Evolutionary conservation across 2,113 vertebrate genomes (phyloP).

Genomic region (Felis chaus): DNA sequence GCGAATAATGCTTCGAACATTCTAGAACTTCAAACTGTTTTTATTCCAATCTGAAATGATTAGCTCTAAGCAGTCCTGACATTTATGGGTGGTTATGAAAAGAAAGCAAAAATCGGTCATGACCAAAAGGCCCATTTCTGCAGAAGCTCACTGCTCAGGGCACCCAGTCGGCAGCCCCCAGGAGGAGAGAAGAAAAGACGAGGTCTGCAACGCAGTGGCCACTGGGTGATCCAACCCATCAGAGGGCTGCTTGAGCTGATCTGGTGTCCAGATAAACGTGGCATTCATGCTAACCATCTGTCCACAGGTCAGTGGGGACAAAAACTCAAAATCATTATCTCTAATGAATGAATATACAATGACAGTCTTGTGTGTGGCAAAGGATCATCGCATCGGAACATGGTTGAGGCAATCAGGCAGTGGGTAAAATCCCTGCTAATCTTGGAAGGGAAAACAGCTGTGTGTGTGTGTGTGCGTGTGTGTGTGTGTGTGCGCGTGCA

Average conservation of each 20-base stretch:
- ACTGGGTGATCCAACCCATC: conserved; percentile 80
- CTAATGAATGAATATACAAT: conserved; percentile 87
- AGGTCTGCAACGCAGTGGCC: conserved; percentile 81
- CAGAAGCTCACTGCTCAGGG: conserved; percentile 82
- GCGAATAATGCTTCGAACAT: not conserved
- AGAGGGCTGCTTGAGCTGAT: conserved; percentile 80
- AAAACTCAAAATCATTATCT: conserved; percentile 87
- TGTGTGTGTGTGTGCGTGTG: not conserved
- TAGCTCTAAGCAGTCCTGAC: conserved; percentile 77
- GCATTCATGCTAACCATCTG: conserved; percentile 89
- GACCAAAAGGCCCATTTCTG: conserved; percentile 79
- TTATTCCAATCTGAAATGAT: conserved; percentile 68
- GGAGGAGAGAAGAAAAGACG: conserved; percentile 75
- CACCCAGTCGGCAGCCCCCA: conserved; percentile 73
- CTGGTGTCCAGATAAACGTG: conserved; percentile 87
- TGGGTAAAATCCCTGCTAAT: not conserved
- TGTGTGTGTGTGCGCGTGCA: not conserved
- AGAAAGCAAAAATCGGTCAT: conserved; percentile 78
- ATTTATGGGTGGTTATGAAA: conserved; percentile 79
- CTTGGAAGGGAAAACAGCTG: not conserved
- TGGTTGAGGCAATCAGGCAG: not conserved
- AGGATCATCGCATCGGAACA: conserved; percentile 66
- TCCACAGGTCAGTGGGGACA: conserved; percentile 85
- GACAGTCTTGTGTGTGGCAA: conserved; percentile 80
- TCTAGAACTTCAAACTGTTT: conserved; percentile 65